Evolutionary conservation across 2,888 invertebrate genomes (phyloP).

Genomic region (Athalia circularis): DNA sequence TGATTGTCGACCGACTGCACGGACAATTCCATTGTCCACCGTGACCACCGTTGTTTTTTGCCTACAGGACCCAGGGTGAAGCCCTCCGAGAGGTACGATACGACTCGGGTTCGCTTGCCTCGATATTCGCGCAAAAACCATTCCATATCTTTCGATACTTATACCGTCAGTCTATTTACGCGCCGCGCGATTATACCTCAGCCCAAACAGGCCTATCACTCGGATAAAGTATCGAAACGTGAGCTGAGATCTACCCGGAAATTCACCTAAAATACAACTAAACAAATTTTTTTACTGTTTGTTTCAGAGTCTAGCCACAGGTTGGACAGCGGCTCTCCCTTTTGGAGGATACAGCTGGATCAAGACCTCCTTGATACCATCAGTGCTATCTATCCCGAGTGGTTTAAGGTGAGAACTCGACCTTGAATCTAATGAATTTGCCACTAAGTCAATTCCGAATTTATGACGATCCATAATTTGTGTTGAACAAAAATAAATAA

Average conservation of each 20-base stretch:
- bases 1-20: conserved; percentile 38
- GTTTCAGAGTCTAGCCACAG: conserved; percentile 85
- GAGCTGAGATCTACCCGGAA: neutral
- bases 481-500: neutral
- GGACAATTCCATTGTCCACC: conserved; percentile 46
- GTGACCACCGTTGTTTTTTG: conserved; percentile 37
- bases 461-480: neutral
- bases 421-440: neutral
- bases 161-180: neutral
- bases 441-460: neutral
- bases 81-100: conserved; percentile 12
- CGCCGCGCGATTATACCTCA: neutral
- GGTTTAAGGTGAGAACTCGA: conserved; percentile 81
- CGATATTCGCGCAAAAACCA: neutral
- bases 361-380: conserved; percentile 94
- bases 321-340: conserved; percentile 83
- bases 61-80: neutral
- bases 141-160: conserved; percentile 17
- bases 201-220: neutral
- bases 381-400: conserved; percentile 94
- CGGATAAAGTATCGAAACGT: neutral
- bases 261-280: neutral
- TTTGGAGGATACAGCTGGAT: conserved; percentile 95
- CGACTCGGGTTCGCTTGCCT: conserved; percentile 26
- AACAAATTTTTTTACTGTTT: conserved; percentile 50